phyloP scores from a whole-genome alignment of 1,140 invertebrate species.

The Drosophila quadrilineata region DNA sequence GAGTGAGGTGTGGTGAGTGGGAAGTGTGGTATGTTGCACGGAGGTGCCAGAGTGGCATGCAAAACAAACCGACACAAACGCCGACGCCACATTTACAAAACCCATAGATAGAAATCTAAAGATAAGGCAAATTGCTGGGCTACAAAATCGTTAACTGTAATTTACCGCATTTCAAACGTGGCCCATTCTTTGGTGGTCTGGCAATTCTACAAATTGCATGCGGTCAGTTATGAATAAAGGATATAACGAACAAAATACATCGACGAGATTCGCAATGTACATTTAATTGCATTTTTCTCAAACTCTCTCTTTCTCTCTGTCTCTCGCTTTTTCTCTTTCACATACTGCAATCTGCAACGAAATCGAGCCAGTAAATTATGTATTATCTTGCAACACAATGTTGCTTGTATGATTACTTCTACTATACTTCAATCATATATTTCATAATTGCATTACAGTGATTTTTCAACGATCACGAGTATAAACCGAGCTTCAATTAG shows the following conservation, averaged over 20 bases:
- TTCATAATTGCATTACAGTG: too few species aligned
- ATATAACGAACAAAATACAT: not conserved
- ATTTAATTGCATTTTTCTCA: constrained; percentile 54
- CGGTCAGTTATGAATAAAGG: constrained; percentile 56
- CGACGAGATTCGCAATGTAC: constrained; percentile 23
- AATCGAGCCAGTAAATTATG: constrained; percentile 41
- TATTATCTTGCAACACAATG: constrained; percentile 25
- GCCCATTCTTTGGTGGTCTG: constrained; percentile 36
- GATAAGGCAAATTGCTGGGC: constrained; percentile 78
- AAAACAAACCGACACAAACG: constrained; percentile 65
- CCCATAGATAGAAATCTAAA: constrained; percentile 70
- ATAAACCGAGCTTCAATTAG: too few species aligned
- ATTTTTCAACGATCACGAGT: too few species aligned
- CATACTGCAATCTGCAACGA: constrained; percentile 10
- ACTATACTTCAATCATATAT: not conserved
- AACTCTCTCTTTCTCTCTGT: constrained; percentile 6
- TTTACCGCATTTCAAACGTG: constrained; percentile 72
- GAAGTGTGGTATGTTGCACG: constrained; percentile 2
- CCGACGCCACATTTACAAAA: constrained; percentile 73
- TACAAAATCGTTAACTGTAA: constrained; percentile 80
- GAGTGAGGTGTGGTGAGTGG: not conserved
- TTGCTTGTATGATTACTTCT: not conserved
- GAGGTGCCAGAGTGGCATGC: constrained; percentile 52
- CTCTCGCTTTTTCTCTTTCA: constrained; percentile 11
- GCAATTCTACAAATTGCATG: constrained; percentile 7